A percentile compares a stretch with the other conserved stretches of the same genome.
phyloP scores from a whole-genome alignment of 2,797 vertebrate genomes.

The Harpagifer antarcticus region DNA sequence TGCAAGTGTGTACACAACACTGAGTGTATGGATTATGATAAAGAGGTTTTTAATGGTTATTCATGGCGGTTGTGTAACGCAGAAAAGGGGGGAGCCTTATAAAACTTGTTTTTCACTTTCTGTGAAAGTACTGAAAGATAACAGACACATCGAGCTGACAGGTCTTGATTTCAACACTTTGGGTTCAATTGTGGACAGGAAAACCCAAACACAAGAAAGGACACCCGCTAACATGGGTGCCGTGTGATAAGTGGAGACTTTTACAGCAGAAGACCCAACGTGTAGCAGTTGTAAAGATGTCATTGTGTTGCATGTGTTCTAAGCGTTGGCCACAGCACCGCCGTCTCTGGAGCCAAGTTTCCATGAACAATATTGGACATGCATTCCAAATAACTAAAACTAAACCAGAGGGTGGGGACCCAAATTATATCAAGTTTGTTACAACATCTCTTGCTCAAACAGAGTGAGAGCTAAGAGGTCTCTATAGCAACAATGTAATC shows the following conservation, averaged over 20 bases:
- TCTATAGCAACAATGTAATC: conserved; percentile 86
- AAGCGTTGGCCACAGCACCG: conserved; percentile 58
- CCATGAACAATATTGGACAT: conserved; percentile 79
- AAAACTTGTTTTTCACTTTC: conserved; percentile 43
- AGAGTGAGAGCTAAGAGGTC: conserved; percentile 77
- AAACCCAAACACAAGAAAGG: conserved; percentile 44
- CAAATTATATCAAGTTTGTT: conserved; percentile 88
- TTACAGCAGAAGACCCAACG: conserved; percentile 50
- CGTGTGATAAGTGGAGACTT: conserved; percentile 48
- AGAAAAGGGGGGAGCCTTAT: conserved; percentile 19
- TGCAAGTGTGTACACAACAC: conserved; percentile 31
- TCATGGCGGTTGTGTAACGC: conserved; percentile 60
- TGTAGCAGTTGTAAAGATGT: conserved; percentile 78
- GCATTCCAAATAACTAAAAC: conserved; percentile 84
- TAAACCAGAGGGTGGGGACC: conserved; percentile 85
- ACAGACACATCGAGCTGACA: conserved; percentile 44
- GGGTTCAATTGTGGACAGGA: conserved; percentile 35
- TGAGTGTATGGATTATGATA: conserved; percentile 36
- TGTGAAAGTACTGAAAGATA: conserved; percentile 63
- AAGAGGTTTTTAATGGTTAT: conserved; percentile 63
- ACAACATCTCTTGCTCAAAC: conserved; percentile 85
- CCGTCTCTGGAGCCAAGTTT: conserved; percentile 76
- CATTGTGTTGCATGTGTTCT: conserved; percentile 72
- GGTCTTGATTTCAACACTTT: conserved; percentile 55
- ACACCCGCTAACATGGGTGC: conserved; percentile 45